phyloP scores from a whole-genome alignment of 1,140 invertebrate genomes.

The Procambarus clarkii region DNA sequence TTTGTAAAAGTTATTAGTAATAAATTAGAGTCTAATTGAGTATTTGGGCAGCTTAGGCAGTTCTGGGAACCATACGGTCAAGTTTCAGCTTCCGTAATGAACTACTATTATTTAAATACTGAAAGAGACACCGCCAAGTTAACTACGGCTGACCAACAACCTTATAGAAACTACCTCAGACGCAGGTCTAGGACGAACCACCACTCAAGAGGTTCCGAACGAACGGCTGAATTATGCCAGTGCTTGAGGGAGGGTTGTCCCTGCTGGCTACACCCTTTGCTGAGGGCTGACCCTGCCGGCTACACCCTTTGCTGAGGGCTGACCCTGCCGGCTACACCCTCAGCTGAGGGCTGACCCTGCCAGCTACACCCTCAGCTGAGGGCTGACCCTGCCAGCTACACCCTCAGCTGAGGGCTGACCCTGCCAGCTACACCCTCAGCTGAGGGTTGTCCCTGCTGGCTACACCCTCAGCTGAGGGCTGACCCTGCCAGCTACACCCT shows the following conservation, averaged over 20 bases:
- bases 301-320: too few species aligned
- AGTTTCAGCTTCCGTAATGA: background rate
- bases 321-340: too few species aligned
- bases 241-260: background rate
- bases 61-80: background rate
- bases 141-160: background rate
- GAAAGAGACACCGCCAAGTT: background rate
- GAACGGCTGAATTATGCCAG: conserved; percentile 26
- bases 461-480: too few species aligned
- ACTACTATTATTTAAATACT: conserved; percentile 32
- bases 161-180: too few species aligned
- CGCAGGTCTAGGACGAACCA: background rate
- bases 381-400: too few species aligned
- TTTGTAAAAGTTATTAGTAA: conserved; percentile 7
- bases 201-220: background rate
- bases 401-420: too few species aligned
- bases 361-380: too few species aligned
- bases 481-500: too few species aligned
- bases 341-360: too few species aligned
- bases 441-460: too few species aligned
- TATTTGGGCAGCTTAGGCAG: background rate
- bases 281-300: too few species aligned
- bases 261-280: background rate
- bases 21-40: conserved; percentile 4
- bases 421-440: too few species aligned